Evolutionary conservation across 2,113 vertebrate species (phyloP).

Genomic region (Tachuris rubrigastra): DNA sequence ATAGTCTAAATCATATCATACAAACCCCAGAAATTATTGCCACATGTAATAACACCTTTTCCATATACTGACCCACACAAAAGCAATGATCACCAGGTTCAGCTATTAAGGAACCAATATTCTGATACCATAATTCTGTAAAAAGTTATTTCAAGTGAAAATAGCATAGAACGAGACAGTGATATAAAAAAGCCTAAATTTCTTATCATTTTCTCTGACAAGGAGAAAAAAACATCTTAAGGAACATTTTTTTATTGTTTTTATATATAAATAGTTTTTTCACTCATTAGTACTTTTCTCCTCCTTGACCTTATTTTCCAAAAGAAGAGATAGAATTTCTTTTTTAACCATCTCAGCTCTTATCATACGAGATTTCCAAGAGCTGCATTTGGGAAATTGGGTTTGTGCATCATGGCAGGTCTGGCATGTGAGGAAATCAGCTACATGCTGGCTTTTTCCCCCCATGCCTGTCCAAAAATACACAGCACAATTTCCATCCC

Average conservation of each 20-base stretch:
- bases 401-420: constrained; percentile 26
- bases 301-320: background rate
- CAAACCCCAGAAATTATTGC: background rate
- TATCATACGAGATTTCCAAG: background rate
- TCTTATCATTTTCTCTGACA: background rate
- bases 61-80: background rate
- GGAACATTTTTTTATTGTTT: background rate
- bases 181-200: background rate
- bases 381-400: background rate
- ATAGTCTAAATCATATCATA: background rate
- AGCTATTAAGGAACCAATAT: background rate
- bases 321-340: background rate
- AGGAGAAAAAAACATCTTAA: background rate
- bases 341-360: background rate
- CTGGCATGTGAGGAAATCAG: constrained; percentile 41
- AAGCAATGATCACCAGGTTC: background rate
- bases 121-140: background rate
- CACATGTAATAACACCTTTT: background rate
- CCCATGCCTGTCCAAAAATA: constrained; percentile 42
- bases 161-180: background rate
- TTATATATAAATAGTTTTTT: background rate
- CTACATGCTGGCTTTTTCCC: background rate
- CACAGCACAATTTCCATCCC: constrained; percentile 68
- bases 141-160: background rate
- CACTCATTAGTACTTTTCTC: background rate